These are phyloP conservation scores for Micronycteris hirsuta DNA, from an alignment of 2,113 vertebrate species.

Conservation along the genomic window DNA sequence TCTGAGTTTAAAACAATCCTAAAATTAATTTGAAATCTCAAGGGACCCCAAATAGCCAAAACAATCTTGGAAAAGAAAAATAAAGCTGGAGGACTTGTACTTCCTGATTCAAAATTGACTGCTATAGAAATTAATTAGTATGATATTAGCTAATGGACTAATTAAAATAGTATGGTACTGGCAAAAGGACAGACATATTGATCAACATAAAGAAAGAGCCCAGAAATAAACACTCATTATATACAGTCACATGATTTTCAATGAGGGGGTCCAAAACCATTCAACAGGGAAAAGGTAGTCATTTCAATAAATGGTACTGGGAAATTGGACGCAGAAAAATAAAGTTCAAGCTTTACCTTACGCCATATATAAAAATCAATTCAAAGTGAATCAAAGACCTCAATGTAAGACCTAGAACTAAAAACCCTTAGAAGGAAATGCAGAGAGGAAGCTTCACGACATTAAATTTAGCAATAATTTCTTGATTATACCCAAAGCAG, in stretches of 20 bases:
- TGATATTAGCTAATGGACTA: not conserved
- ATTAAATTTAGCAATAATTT: not conserved
- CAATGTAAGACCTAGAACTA: not conserved
- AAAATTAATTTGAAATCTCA: conserved; percentile 1
- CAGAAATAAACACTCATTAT: not conserved
- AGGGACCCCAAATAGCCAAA: not conserved
- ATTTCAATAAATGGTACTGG: not conserved
- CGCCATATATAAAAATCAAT: not conserved
- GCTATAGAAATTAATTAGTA: not conserved
- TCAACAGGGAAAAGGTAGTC: not conserved
- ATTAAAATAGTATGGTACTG: not conserved
- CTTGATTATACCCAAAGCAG: not conserved
- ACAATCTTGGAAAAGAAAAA: conserved; percentile 2
- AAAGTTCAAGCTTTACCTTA: not conserved
- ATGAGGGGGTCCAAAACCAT: not conserved
- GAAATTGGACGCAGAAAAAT: not conserved
- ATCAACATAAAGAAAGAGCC: not conserved
- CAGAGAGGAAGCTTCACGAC: not conserved
- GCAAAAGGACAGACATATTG: not conserved
- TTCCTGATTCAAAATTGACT: not conserved
- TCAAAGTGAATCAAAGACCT: not conserved
- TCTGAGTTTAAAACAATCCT: not conserved
- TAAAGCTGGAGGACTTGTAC: not conserved
- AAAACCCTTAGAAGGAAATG: not conserved
- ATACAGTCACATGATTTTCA: not conserved